Evolutionary conservation across 1,140 invertebrate species (phyloP), one percentile per base, ranked within the genome.

Genomic region (Diorhabda elongata): DNA sequence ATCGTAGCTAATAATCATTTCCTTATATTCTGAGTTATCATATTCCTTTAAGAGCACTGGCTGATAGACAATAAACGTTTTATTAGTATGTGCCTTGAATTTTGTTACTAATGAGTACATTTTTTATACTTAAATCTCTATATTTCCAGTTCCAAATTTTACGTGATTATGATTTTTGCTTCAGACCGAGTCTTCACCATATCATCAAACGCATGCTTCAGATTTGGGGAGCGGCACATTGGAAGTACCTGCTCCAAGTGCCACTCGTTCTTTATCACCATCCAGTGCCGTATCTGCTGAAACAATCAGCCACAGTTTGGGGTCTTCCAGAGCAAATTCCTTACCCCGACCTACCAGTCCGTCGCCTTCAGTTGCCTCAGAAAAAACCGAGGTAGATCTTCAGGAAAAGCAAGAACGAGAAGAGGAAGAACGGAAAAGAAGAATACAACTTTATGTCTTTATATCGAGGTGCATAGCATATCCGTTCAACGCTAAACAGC

Each of bases 401-500:
- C 87, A 87, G 90, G 93, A 93, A 69, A 90, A 90, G 77, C 90
- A 92, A 75, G 94, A 96, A 80, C 87, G 93, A 52, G 91, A 97
- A 77, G 95, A 98, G 83, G 94, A 97, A 79, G 94, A 97, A 77
- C 87, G 95, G 66, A 97, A 98, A 82, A 87, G 90, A 60, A 88
- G 93, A 64, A 89, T 99, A 58, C 98, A 99, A 81, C 83, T 99
- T 42, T 99, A 99, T 83, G 97, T 99, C 66, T 99, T 99, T 83
- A 94, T 99, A 74, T 96, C 96, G 72, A 87, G 98, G 81, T 98
- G 97, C 83, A 91, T 99, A 78, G 95, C 98, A 3, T 99, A 99
- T 86, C 97, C 97, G 5, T 99, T 99, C 84, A 99, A 99, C 84
- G 96, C 96, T 4, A 99, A 99, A 84, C 97, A 99, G 82, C 96